phyloP scores from a whole-genome alignment of 2,113 vertebrate species.

The Megaceryle maxima region DNA sequence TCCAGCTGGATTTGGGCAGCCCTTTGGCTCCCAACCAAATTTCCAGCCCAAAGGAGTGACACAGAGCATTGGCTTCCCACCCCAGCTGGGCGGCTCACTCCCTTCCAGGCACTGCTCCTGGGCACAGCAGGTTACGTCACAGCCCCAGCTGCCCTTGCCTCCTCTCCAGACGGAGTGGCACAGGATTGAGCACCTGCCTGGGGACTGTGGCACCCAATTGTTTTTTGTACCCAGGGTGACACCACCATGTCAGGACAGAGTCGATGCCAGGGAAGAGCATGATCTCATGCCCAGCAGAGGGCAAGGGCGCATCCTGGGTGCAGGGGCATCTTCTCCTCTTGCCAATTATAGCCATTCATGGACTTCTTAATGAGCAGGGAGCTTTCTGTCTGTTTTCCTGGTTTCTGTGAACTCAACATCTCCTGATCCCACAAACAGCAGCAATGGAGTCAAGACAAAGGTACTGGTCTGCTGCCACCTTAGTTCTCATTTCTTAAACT shows the following conservation, averaged over 20 bases:
- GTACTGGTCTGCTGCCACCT: accelerated
- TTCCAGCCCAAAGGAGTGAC: background rate
- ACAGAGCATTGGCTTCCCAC: background rate
- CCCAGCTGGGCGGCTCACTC: accelerated
- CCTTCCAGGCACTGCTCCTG: background rate
- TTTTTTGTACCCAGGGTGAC: background rate
- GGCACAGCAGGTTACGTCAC: background rate
- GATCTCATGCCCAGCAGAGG: accelerated
- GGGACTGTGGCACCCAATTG: background rate
- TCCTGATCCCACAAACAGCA: background rate
- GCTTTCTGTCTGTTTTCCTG: background rate
- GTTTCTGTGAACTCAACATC: background rate
- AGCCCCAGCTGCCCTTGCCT: background rate
- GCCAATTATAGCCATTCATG: background rate
- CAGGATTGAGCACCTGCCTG: background rate
- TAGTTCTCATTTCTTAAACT: background rate
- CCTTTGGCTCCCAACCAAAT: background rate
- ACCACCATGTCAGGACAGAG: background rate
- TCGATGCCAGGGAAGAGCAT: accelerated
- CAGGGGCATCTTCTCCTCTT: background rate
- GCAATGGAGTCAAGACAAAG: background rate
- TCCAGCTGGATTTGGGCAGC: background rate
- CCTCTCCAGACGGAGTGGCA: accelerated
- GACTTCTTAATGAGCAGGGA: background rate
- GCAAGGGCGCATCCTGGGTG: background rate